These are phyloP conservation scores for Megalops atlanticus DNA, from an alignment of 2,113 vertebrate genomes.

Conservation along the genomic window DNA sequence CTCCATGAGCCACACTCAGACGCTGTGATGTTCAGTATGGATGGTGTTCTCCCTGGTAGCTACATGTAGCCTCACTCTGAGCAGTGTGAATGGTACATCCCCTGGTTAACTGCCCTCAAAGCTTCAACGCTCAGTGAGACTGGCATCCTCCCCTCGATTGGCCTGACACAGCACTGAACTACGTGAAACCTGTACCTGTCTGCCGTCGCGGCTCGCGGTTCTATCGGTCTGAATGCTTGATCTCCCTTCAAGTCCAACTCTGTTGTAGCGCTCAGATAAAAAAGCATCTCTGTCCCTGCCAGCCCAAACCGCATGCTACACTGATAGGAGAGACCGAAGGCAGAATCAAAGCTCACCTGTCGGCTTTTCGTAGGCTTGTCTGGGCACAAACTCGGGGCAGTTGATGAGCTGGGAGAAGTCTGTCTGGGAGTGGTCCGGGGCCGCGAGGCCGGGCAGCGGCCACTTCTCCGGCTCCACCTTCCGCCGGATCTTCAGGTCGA, in stretches of 20 bases:
- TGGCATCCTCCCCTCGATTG: too few species aligned
- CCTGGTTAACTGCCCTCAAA: too few species aligned
- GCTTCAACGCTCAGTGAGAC: neutral
- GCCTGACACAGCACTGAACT: too few species aligned
- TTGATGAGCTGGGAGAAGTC: slow-evolving; percentile 96
- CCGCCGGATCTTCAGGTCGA: slow-evolving; percentile 91
- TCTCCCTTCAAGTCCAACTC: neutral
- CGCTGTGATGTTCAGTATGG: too few species aligned
- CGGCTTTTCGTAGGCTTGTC: slow-evolving; percentile 81
- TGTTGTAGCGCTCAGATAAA: neutral
- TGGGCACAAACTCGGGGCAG: slow-evolving; percentile 93
- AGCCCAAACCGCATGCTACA: neutral
- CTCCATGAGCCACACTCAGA: too few species aligned
- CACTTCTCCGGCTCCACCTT: slow-evolving; percentile 91
- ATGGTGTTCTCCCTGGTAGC: too few species aligned
- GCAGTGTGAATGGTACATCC: too few species aligned
- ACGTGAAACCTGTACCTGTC: neutral
- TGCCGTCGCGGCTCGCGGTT: neutral
- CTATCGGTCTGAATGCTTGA: neutral
- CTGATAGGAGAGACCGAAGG: neutral
- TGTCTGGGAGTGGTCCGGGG: slow-evolving; percentile 82
- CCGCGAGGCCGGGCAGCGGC: slow-evolving; percentile 86
- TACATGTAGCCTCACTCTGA: too few species aligned
- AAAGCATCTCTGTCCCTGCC: neutral
- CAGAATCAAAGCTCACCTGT: slow-evolving; percentile 66